Evolutionary conservation across 2,888 invertebrate genomes (phyloP).

Genomic region (Phyllotreta striolata): DNA sequence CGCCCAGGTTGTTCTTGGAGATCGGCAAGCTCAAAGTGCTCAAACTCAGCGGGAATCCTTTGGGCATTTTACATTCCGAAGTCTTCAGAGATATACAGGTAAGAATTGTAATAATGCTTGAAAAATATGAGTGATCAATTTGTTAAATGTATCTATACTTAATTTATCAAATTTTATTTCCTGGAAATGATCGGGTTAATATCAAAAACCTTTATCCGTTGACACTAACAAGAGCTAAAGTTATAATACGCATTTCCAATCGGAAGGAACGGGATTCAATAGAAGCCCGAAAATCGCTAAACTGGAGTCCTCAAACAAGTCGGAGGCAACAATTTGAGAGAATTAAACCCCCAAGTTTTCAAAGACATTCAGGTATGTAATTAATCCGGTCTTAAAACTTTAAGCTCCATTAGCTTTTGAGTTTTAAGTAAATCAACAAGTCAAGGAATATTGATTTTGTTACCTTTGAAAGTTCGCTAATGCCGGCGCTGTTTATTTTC

Average conservation of each 20-base stretch:
- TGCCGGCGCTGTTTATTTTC: neutral
- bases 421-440: slow-evolving; percentile 29
- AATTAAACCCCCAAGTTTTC: slow-evolving; percentile 70
- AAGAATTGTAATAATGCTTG: slow-evolving; percentile 44
- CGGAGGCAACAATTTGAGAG: slow-evolving; percentile 76
- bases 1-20: slow-evolving; percentile 77
- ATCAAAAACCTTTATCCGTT: too few species aligned
- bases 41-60: slow-evolving; percentile 79
- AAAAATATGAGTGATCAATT: slow-evolving; percentile 34
- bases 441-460: slow-evolving; percentile 16
- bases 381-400: slow-evolving; percentile 23
- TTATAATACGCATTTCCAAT: slow-evolving; percentile 65
- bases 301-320: slow-evolving; percentile 72
- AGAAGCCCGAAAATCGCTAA: slow-evolving; percentile 78
- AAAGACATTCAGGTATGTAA: slow-evolving; percentile 25
- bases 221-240: slow-evolving; percentile 67
- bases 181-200: too few species aligned
- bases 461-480: slow-evolving; percentile 8
- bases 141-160: too few species aligned
- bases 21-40: slow-evolving; percentile 74
- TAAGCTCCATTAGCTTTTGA: slow-evolving; percentile 22
- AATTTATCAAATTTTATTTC: too few species aligned
- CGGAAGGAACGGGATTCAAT: slow-evolving; percentile 73
- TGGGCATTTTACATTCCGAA: slow-evolving; percentile 78
- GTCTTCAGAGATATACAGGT: slow-evolving; percentile 76